Percentiles rank a stretch among this genome's conserved stretches.
Conservation (phyloP, 1,140 invertebrate genomes). For the Oncopeltus fasciatus region DNA sequence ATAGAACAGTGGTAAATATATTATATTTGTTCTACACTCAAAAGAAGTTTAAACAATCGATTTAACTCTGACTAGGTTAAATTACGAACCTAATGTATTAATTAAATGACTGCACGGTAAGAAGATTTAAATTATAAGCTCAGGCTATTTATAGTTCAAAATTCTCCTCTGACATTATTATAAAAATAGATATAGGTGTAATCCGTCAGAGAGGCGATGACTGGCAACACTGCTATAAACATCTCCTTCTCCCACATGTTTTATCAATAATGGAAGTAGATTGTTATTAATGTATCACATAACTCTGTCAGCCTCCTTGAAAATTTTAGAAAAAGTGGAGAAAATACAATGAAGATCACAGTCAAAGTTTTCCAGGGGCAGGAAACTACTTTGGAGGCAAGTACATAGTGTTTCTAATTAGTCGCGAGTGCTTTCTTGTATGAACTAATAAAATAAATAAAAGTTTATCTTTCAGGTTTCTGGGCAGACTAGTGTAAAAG, state of each 20-base stretch:
- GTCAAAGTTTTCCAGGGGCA: slow-evolving; percentile 19
- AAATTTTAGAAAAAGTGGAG: background rate
- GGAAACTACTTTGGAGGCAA: slow-evolving; percentile 16
- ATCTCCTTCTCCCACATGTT: slow-evolving; percentile 6
- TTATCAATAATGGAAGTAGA: slow-evolving; percentile 8
- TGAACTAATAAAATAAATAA: background rate
- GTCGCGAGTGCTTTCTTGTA: slow-evolving; percentile 45
- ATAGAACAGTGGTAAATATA: no score
- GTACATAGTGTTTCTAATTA: slow-evolving; percentile 26
- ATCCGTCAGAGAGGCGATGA: background rate
- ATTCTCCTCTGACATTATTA: no score
- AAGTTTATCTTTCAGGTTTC: slow-evolving; percentile 29
- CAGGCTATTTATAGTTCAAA: no score
- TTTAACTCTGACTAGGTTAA: no score
- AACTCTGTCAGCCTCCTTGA: background rate
- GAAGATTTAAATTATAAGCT: no score
- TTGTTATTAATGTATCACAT: slow-evolving; percentile 3
- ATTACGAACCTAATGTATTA: no score
- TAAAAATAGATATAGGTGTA: no score
- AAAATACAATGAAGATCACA: slow-evolving; percentile 16
- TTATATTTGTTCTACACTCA: no score
- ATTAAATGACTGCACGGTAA: no score
- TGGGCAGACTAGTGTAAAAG: slow-evolving; percentile 21
- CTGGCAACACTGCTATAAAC: slow-evolving; percentile 4
- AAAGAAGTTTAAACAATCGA: no score